Evolutionary conservation across 2,113 vertebrate genomes (phyloP).

Genomic region (Cyprinodon variegatus): DNA sequence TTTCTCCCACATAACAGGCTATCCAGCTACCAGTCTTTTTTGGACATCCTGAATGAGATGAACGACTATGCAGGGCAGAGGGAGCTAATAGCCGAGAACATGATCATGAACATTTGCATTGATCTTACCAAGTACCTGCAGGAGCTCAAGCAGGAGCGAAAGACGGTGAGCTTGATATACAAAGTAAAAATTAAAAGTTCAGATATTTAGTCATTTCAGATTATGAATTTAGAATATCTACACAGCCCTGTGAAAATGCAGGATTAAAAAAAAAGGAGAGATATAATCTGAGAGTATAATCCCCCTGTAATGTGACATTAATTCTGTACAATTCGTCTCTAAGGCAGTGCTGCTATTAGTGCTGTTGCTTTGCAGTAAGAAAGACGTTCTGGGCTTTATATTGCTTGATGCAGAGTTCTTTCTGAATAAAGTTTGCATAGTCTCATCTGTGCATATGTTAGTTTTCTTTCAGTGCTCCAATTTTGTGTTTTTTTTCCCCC

Average conservation of each 20-base stretch:
- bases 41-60: constrained; percentile 88
- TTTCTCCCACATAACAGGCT: constrained; percentile 73
- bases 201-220: neutral
- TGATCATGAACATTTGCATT: constrained; percentile 86
- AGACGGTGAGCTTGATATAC: constrained; percentile 78
- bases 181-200: neutral
- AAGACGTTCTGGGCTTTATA: neutral
- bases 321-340: neutral
- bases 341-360: no score
- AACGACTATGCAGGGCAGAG: constrained; percentile 91
- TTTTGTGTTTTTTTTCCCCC: neutral
- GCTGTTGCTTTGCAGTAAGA: no score
- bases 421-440: neutral
- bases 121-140: constrained; percentile 89
- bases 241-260: neutral
- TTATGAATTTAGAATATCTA: neutral
- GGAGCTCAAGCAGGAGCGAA: constrained; percentile 89
- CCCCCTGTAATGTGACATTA: neutral
- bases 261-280: neutral
- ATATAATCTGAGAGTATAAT: neutral
- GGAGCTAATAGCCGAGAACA: constrained; percentile 89
- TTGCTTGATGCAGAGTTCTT: neutral
- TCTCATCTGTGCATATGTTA: neutral
- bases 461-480: neutral
- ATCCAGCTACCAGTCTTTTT: constrained; percentile 86